A percentile compares a stretch with the other conserved stretches of the same genome.
Conservation (phyloP, 2,113 vertebrate genomes). For the Forbesichthys papilliferus region DNA sequence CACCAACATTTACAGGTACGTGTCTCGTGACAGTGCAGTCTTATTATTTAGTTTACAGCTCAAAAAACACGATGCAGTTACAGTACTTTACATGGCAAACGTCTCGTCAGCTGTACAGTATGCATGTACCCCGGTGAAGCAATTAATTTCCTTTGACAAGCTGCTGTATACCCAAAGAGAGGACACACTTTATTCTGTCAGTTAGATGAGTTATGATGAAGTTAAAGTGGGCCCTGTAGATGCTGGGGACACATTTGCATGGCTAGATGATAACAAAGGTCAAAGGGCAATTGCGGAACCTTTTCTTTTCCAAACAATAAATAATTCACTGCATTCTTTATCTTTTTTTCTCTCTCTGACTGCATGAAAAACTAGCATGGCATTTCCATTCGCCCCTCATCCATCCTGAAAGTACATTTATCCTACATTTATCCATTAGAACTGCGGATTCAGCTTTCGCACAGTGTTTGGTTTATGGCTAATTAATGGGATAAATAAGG, state of each 20-base stretch:
- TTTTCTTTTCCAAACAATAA: background rate
- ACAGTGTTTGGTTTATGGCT: constrained; percentile 18
- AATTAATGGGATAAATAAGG: constrained; percentile 31
- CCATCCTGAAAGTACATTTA: background rate
- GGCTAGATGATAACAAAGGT: background rate
- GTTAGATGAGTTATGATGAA: background rate
- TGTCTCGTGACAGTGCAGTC: no score
- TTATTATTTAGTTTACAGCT: no score
- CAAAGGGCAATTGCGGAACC: background rate
- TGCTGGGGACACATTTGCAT: background rate
- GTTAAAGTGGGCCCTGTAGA: background rate
- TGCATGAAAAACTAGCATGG: background rate
- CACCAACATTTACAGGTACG: no score
- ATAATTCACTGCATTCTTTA: background rate
- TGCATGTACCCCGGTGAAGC: constrained; percentile 2
- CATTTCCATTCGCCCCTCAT: background rate
- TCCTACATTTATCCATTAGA: background rate
- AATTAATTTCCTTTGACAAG: background rate
- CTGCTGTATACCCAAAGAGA: background rate
- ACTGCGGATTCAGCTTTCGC: constrained; percentile 8
- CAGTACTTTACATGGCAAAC: constrained; percentile 13
- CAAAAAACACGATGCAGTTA: no score
- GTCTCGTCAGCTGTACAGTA: constrained; percentile 22
- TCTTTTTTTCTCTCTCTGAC: no score
- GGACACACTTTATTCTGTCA: background rate